Conservation (phyloP, 2,888 invertebrate genomes). For the Neocrepidodera transversa region DNA sequence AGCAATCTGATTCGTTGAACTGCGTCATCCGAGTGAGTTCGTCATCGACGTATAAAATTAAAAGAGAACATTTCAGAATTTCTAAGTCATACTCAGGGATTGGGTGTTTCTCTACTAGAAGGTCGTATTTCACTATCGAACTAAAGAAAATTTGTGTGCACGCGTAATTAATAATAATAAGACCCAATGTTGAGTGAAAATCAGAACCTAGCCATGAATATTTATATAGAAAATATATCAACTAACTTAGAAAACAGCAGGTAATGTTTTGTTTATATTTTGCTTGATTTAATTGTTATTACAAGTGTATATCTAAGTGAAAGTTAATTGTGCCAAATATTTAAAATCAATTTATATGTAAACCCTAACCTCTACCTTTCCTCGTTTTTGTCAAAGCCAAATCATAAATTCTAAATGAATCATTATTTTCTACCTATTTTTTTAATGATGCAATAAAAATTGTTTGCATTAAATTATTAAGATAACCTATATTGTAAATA, state of each 20-base stretch:
- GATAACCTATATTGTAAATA: not conserved
- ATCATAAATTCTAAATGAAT: not conserved
- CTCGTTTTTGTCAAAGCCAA: not conserved
- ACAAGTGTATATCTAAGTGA: constrained; percentile 30
- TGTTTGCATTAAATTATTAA: not conserved
- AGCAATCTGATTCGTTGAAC: constrained; percentile 31
- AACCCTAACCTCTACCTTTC: constrained; percentile 1
- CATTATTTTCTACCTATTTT: not conserved
- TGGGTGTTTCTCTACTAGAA: constrained; percentile 35
- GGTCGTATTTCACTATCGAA: constrained; percentile 29
- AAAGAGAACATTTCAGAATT: constrained; percentile 36
- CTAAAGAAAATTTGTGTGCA: constrained; percentile 21
- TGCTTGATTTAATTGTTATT: constrained; percentile 18
- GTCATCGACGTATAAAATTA: constrained; percentile 40
- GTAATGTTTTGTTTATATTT: constrained; percentile 42
- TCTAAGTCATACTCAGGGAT: constrained; percentile 33
- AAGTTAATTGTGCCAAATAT: constrained; percentile 28
- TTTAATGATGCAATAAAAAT: not conserved
- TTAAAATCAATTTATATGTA: not conserved
- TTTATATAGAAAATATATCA: constrained; percentile 50
- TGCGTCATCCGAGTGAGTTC: constrained; percentile 38
- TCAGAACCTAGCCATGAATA: constrained; percentile 39
- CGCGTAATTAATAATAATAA: constrained; percentile 15
- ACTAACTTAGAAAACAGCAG: constrained; percentile 53
- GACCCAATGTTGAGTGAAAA: constrained; percentile 36